Evolutionary conservation across 2,888 invertebrate genomes (phyloP), one percentile per base, ranked within the genome.

Genomic region (Flabesymbios commensalis): DNA sequence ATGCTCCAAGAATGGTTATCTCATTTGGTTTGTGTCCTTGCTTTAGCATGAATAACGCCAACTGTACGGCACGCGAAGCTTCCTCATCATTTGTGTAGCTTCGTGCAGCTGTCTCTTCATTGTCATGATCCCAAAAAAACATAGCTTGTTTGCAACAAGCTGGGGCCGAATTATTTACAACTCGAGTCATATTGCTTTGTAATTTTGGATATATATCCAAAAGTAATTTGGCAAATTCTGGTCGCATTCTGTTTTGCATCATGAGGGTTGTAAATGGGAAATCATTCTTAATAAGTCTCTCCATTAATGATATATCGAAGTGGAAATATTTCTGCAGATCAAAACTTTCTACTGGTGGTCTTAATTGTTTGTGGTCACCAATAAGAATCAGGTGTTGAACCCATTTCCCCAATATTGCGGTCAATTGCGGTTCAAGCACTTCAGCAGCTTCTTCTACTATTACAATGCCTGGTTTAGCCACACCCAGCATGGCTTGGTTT

Each of bases 371-470:
- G 48, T 66, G 67, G 48, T 66, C 67, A 3, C 67, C 67, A 17
- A 66, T 66, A 33, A 66, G 26, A 24, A 66, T 64, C n/a, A 66
- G 31, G 17, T 66, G 67, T 32, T 64, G 28, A 24, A 54, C 59
- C 45, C 52, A 58, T 14, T 26, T 33, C 17, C 64, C 62, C 0
- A 67, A 62, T 10, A 54, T 29, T 19, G 64, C 53, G 10, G 59
- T 22, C 10, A 67, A n/a, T 29, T 67, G 67, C 14, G 67, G 59
- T 52, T 67, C 67, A 5, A 61, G 42, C 0, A 67, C 67, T 28
- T 67, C 67, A 1, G 62, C 67, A 2, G 67, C 67, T 33, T 67
- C 65, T 53, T 67, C 67, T 1, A 67, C 62, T 0, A 67, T 10
- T 3, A 67, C 57, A 2, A 65, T 54, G 7, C 45, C 61, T 14